These are phyloP conservation scores for Mesopsocus fuscifrons DNA, from an alignment of 2,888 invertebrate genomes.

Conservation along the genomic window DNA sequence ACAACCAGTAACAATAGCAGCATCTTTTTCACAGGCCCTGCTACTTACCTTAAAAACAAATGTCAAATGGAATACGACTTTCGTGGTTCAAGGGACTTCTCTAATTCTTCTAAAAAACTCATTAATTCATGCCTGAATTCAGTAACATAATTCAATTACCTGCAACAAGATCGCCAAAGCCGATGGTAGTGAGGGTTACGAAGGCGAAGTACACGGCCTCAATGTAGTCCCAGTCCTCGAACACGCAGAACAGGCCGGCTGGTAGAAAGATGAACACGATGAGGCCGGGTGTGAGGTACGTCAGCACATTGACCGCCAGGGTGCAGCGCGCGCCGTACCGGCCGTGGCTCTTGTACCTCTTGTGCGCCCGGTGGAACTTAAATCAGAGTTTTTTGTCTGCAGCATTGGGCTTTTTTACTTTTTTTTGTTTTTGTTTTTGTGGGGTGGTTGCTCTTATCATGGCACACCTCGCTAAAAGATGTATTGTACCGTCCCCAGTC, in stretches of 20 bases:
- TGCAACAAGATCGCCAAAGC: conserved; percentile 85
- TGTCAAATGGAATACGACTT: too few species aligned
- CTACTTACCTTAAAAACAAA: not conserved
- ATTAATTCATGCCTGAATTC: too few species aligned
- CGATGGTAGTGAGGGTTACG: conserved; percentile 72
- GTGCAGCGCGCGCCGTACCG: conserved; percentile 46
- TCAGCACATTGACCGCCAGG: conserved; percentile 55
- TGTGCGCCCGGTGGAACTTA: conserved; percentile 57
- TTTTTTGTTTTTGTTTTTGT: too few species aligned
- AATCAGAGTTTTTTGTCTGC: too few species aligned
- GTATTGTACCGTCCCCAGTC: too few species aligned
- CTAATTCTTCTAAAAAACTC: not conserved
- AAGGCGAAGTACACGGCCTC: conserved; percentile 75
- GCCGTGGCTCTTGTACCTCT: conserved; percentile 55
- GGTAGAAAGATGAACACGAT: conserved; percentile 74
- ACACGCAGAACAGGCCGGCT: conserved; percentile 61
- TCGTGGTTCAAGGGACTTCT: too few species aligned
- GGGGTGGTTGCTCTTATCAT: too few species aligned
- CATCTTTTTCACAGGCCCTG: too few species aligned
- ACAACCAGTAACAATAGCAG: too few species aligned
- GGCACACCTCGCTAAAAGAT: too few species aligned
- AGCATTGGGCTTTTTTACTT: too few species aligned
- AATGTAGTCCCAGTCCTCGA: conserved; percentile 72
- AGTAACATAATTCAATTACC: too few species aligned
- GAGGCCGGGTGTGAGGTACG: conserved; percentile 77